Conservation (phyloP, 2,797 vertebrate species). For the Pangasius sanitwongsei region DNA sequence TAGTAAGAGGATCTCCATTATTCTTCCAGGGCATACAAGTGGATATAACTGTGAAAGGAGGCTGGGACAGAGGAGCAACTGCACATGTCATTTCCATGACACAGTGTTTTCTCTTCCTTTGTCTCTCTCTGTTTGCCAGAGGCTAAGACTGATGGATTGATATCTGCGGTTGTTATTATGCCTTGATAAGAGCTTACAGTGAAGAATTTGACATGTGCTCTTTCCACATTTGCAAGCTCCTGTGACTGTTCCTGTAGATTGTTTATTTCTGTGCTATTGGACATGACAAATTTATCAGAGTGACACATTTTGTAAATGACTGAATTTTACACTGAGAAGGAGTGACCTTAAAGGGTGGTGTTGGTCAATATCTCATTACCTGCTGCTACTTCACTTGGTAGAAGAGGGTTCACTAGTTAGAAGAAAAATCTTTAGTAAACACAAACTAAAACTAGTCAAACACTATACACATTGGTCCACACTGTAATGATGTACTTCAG, state of each 20-base stretch:
- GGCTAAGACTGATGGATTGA: conserved; percentile 47
- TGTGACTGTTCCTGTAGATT: neutral
- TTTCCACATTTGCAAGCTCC: conserved; percentile 24
- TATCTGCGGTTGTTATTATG: conserved; percentile 49
- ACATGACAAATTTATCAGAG: conserved; percentile 12
- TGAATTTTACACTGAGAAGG: conserved; percentile 24
- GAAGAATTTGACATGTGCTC: conserved; percentile 32
- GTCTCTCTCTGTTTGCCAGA: conserved; percentile 40
- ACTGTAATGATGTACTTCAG: neutral
- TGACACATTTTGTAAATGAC: conserved; percentile 27
- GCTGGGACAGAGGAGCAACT: conserved; percentile 32
- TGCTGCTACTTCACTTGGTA: conserved; percentile 11
- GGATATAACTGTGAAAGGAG: conserved; percentile 9
- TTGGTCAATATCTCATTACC: conserved; percentile 52
- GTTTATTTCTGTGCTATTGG: conserved; percentile 14
- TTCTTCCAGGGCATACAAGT: conserved; percentile 39
- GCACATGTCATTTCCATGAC: conserved; percentile 45
- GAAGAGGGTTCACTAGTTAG: neutral
- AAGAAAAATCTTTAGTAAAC: conserved; percentile 3
- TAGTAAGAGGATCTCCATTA: conserved; percentile 57
- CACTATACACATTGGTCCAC: neutral
- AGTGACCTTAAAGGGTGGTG: neutral
- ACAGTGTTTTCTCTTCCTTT: conserved; percentile 30
- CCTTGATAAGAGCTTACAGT: conserved; percentile 36
- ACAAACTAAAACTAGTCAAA: neutral